A percentile compares a stretch with the other conserved stretches of the same genome.
Conservation (phyloP, 2,888 invertebrate genomes). For the Acrocyrtus sp. region DNA sequence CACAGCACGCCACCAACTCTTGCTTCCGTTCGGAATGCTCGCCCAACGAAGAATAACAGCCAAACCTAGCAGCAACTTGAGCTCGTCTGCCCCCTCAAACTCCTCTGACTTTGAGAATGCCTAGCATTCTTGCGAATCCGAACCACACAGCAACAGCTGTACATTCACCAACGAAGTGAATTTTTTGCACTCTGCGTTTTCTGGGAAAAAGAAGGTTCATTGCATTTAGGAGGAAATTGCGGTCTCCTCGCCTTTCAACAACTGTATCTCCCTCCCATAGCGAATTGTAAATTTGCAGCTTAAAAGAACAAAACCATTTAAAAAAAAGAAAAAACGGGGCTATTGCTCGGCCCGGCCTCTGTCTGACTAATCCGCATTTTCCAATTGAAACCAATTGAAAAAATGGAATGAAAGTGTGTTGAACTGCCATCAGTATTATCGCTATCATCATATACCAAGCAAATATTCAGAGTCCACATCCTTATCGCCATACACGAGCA, state of each 20-base stretch:
- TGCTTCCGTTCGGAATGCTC: no score
- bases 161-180: no score
- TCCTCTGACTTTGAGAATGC: no score
- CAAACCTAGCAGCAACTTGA: no score
- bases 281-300: neutral
- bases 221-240: neutral
- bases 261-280: neutral
- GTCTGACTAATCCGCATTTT: neutral
- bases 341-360: neutral
- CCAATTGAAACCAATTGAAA: slow-evolving; percentile 11
- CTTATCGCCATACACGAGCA: no score
- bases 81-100: no score
- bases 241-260: neutral
- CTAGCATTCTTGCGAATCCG: no score
- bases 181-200: no score
- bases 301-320: neutral
- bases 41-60: no score
- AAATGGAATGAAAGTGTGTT: slow-evolving; percentile 20
- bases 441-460: neutral
- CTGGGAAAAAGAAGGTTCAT: neutral
- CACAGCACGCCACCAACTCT: no score
- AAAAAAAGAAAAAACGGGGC: neutral
- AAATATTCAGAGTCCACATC: no score
- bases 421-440: neutral
- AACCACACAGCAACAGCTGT: no score